These are phyloP conservation scores for Netelia fuscicornis DNA, from an alignment of 2,888 invertebrate species.

Conservation along the genomic window DNA sequence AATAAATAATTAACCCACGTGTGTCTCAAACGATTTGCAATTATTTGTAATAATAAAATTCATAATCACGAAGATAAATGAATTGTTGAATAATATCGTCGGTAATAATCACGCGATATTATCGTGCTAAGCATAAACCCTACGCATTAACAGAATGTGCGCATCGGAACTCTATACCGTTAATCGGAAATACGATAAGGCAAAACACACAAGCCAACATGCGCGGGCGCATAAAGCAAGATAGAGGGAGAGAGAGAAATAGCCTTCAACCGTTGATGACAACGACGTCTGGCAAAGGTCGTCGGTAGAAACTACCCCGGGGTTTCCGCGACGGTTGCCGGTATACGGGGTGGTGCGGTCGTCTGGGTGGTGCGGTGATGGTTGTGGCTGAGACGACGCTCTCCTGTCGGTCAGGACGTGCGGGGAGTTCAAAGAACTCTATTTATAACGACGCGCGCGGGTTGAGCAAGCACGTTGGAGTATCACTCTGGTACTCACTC, in stretches of 20 bases:
- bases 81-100: no score
- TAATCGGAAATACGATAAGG: constrained; percentile 68
- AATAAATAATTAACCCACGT: no score
- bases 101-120: neutral
- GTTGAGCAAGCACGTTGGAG: constrained; percentile 24
- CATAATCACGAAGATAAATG: no score
- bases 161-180: constrained; percentile 47
- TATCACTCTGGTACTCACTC: constrained; percentile 23
- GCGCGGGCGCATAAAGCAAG: constrained; percentile 2
- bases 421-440: constrained; percentile 72
- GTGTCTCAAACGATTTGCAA: no score
- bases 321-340: constrained; percentile 42
- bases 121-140: neutral
- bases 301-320: constrained; percentile 63
- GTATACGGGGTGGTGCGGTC: neutral
- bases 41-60: no score
- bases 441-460: constrained; percentile 74
- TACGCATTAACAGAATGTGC: neutral
- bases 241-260: constrained; percentile 8
- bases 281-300: constrained; percentile 70
- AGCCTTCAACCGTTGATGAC: constrained; percentile 50
- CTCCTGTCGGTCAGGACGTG: constrained; percentile 2
- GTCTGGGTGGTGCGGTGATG: constrained; percentile 26
- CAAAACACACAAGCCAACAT: neutral
- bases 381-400: constrained; percentile 29